These are phyloP conservation scores for Choristoneura rosaceana DNA, from an alignment of 2,888 invertebrate species.

Conservation along the genomic window DNA sequence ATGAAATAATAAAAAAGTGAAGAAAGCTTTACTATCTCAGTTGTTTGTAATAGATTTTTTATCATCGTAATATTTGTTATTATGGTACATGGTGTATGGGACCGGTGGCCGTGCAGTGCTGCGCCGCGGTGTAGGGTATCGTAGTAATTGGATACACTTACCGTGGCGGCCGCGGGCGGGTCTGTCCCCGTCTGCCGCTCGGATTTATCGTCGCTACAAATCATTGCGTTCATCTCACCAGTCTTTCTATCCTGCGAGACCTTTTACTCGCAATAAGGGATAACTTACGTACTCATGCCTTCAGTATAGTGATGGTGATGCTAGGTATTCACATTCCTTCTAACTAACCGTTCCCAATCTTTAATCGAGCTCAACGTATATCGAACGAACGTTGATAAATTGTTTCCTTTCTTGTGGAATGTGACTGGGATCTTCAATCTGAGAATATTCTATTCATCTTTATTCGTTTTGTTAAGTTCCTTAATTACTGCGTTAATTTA, in stretches of 20 bases:
- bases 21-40: slow-evolving; percentile 5
- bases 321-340: slow-evolving; percentile 1
- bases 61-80: slow-evolving; percentile 51
- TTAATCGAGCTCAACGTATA: slow-evolving; percentile 20
- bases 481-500: slow-evolving; percentile 48
- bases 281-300: slow-evolving; percentile 3
- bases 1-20: slow-evolving; percentile 26
- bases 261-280: slow-evolving; percentile 24
- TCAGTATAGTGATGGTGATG: background rate
- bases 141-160: slow-evolving; percentile 81
- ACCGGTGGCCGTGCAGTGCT: slow-evolving; percentile 57
- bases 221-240: slow-evolving; percentile 72
- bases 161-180: slow-evolving; percentile 73
- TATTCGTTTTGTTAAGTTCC: slow-evolving; percentile 27
- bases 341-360: slow-evolving; percentile 28
- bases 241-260: slow-evolving; percentile 48
- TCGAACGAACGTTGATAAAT: slow-evolving; percentile 29
- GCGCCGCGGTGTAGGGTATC: slow-evolving; percentile 60
- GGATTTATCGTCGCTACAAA: slow-evolving; percentile 77
- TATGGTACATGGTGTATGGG: slow-evolving; percentile 57
- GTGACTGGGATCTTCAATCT: slow-evolving; percentile 28
- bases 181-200: slow-evolving; percentile 67
- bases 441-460: slow-evolving; percentile 24
- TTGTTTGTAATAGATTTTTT: slow-evolving; percentile 44
- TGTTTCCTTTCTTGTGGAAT: slow-evolving; percentile 29